A percentile compares a stretch with the other conserved stretches of the same genome.
Conservation (phyloP, 2,888 invertebrate genomes). For the Atrina japonica region DNA sequence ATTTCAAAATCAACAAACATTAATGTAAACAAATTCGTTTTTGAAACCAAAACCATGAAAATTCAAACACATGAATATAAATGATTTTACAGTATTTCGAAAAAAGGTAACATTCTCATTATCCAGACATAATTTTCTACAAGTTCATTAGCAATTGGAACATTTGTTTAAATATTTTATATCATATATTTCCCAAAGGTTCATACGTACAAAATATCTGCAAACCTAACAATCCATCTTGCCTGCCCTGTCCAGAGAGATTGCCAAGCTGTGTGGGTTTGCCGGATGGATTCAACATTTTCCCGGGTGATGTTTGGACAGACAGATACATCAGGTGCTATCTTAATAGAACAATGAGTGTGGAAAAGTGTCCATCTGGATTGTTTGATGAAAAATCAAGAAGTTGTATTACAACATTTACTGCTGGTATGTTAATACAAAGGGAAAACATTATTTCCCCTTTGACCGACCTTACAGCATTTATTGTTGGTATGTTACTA, state of each 20-base stretch:
- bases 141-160: too few relatives aligned
- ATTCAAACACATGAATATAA: too few relatives aligned
- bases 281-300: conserved; percentile 46
- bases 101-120: too few relatives aligned
- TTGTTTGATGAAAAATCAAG: conserved; percentile 45
- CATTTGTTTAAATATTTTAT: too few relatives aligned
- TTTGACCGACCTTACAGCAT: conserved; percentile 3
- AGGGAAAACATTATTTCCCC: too few relatives aligned
- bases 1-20: too few relatives aligned
- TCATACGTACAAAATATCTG: conserved; percentile 51
- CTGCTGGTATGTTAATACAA: conserved; percentile 32
- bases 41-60: too few relatives aligned
- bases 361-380: conserved; percentile 47
- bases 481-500: conserved; percentile 31
- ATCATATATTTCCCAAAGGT: too few relatives aligned
- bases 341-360: conserved; percentile 50
- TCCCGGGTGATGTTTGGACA: conserved; percentile 49
- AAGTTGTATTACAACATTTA: conserved; percentile 37
- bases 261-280: conserved; percentile 58
- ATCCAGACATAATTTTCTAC: too few relatives aligned
- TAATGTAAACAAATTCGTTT: too few relatives aligned
- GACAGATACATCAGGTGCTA: conserved; percentile 50
- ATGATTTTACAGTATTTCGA: too few relatives aligned
- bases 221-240: conserved; percentile 22
- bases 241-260: conserved; percentile 49